Evolutionary conservation across 2,888 invertebrate species (phyloP), one percentile per base, ranked within the genome.

Genomic region (Apodemia mormo): DNA sequence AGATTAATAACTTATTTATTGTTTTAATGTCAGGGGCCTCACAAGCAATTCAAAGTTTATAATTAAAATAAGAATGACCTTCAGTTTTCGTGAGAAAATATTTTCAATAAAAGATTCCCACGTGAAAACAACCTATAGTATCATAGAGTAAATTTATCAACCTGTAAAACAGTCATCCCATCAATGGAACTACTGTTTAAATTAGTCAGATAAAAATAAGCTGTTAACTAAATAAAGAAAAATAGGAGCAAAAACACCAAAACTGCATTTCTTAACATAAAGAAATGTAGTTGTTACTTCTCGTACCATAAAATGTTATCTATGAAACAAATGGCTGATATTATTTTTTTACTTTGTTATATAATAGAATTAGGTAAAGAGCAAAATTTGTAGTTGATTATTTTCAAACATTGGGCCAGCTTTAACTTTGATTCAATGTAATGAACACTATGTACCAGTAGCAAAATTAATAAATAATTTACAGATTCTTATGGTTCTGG

Each of bases 151-250:
- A 33, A 61, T 14, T 12, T 30, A 22, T 30, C 6, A 61, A 61
- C 61, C 61, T 61, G 30, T 33, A 10, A 49, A 12, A 29, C 61
- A 61, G 33, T 30, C 33, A 61, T 61, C 33, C 61, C 30, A 12
- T 33, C 9, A 30, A 61, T 49, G 49, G 61, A 33, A 61, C 33
- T 12, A 14, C 61, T 61, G 61, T 12, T 61, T 78, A 76, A 82
- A 81, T 80, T 85, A 87, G 86, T 87, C 87, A 88, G 88, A 49
- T 49, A 49, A 89, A 91, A 91, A 91, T 89, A 92, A 92, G 92
- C 92, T 88, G 90, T 90, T 85, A 88, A 88, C 82, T 85, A 82
- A 91, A 89, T 74, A 74, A 77, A 61, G 61, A 61, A 61, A 61
- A 73, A 67, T 70, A 69, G 76, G 33, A 67, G 66, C 33, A 49